phyloP scores from a whole-genome alignment of 1,140 invertebrate genomes.

The Linepithema humile region DNA sequence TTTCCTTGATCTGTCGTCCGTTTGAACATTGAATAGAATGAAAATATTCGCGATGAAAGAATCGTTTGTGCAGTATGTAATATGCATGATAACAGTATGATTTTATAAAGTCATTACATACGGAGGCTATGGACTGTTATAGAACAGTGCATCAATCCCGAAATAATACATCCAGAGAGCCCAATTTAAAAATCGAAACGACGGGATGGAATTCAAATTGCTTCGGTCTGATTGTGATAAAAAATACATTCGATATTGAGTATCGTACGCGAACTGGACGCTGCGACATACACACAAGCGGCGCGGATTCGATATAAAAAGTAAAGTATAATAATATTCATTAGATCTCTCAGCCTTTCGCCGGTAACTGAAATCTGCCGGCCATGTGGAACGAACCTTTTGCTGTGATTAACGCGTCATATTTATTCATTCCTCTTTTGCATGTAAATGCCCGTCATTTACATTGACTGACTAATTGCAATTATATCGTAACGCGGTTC shows the following conservation, averaged over 20 bases:
- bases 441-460: conserved; percentile 54
- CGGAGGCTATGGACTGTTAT: conserved; percentile 47
- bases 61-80: neutral
- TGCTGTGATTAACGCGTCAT: conserved; percentile 50
- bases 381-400: conserved; percentile 36
- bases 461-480: conserved; percentile 54
- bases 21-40: neutral
- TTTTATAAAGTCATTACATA: conserved; percentile 52
- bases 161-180: conserved; percentile 49
- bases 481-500: conserved; percentile 53
- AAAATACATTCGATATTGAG: conserved; percentile 51
- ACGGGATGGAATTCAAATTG: conserved; percentile 54
- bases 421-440: conserved; percentile 57
- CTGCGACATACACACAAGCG: neutral
- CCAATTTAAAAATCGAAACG: conserved; percentile 58
- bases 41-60: neutral
- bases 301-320: conserved; percentile 42
- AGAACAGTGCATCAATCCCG: conserved; percentile 35
- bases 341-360: conserved; percentile 5
- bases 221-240: conserved; percentile 35
- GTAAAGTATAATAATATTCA: conserved; percentile 33
- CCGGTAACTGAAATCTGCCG: conserved; percentile 30
- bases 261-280: neutral
- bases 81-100: conserved; percentile 23
- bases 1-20: neutral